Conservation (phyloP, 2,113 vertebrate species). For the Sorex fumeus region DNA sequence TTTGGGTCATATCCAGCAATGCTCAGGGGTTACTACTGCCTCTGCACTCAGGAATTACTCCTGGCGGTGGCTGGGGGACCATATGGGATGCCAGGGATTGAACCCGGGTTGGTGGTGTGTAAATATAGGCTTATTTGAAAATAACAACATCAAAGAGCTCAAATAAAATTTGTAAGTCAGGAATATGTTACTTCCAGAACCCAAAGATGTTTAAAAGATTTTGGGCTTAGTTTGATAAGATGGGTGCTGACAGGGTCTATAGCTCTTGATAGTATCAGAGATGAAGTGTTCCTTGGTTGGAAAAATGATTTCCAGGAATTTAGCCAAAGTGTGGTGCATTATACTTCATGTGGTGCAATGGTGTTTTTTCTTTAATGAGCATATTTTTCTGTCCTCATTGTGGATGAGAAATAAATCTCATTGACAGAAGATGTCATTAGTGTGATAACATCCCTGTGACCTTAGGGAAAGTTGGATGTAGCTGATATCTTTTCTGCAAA, state of each 20-base stretch:
- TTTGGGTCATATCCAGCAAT: too few relatives aligned
- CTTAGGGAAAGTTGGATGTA: background rate
- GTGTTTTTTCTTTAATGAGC: background rate
- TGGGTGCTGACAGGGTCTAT: background rate
- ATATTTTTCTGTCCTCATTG: constrained; percentile 15
- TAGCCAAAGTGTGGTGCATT: background rate
- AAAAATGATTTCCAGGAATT: constrained; percentile 26
- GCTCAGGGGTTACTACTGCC: too few relatives aligned
- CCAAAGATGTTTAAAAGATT: background rate
- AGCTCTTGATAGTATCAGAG: background rate
- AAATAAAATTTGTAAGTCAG: constrained; percentile 13
- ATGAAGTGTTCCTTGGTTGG: background rate
- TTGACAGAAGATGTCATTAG: too few relatives aligned
- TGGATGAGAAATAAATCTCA: background rate
- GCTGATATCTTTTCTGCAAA: background rate
- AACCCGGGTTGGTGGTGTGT: background rate
- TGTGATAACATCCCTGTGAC: background rate
- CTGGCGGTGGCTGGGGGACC: too few relatives aligned
- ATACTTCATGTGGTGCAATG: background rate
- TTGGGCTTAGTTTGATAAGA: constrained; percentile 27
- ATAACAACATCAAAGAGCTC: background rate
- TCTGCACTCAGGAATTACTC: too few relatives aligned
- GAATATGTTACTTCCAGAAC: background rate
- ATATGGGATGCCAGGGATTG: too few relatives aligned
- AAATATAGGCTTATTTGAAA: constrained; percentile 25